phyloP scores from a whole-genome alignment of 1,140 invertebrate genomes.

The Drosophila varians region DNA sequence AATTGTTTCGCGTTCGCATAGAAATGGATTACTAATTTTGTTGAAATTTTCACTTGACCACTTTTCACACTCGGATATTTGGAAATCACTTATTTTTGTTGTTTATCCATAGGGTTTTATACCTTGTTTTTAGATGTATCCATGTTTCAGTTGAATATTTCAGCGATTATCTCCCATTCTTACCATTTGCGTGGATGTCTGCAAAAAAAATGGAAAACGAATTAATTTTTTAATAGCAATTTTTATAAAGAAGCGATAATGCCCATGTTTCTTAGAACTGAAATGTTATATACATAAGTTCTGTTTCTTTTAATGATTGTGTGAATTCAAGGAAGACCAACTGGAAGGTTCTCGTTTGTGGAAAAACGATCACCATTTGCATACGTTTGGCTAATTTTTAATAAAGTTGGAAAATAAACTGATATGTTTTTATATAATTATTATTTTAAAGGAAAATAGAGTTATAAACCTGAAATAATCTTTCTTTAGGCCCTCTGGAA shows the following conservation, averaged over 20 bases:
- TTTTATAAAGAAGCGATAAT: slow-evolving; percentile 8
- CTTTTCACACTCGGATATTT: not conserved
- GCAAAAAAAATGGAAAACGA: slow-evolving; percentile 29
- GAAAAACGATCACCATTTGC: not conserved
- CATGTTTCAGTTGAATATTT: slow-evolving; percentile 6
- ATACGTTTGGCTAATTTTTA: not conserved
- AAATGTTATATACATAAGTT: slow-evolving; percentile 2
- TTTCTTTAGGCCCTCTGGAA: slow-evolving; percentile 1
- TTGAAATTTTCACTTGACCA: not conserved
- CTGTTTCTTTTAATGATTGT: not conserved
- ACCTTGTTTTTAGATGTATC: slow-evolving; percentile 7
- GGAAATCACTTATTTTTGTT: not conserved
- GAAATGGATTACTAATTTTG: slow-evolving; percentile 2
- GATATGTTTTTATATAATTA: not conserved
- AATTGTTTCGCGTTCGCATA: not conserved
- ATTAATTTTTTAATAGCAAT: slow-evolving; percentile 1
- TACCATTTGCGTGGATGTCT: slow-evolving; percentile 65
- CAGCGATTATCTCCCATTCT: slow-evolving; percentile 54
- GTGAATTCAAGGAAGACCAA: slow-evolving; percentile 2
- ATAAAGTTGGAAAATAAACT: no score
- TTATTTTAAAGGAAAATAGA: not conserved
- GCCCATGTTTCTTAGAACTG: not conserved
- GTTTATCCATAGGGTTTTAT: not conserved
- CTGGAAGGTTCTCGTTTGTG: slow-evolving; percentile 8
- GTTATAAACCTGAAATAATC: no score